Conservation (phyloP, 1,140 invertebrate species). For the Neelides sp. region DNA sequence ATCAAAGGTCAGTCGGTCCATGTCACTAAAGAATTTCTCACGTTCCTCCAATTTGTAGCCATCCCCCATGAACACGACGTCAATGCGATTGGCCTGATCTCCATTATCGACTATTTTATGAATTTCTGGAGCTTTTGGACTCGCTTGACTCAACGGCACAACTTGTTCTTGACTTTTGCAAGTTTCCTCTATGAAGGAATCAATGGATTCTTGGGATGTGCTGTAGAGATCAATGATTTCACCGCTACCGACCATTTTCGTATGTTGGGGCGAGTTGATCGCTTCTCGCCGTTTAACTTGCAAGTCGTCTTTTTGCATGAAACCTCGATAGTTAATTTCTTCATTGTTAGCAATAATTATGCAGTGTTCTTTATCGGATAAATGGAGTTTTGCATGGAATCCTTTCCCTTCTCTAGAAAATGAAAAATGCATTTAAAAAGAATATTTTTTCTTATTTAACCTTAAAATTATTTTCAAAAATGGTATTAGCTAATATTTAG, state of each 20-base stretch:
- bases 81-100: conserved; percentile 22
- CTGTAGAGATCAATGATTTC: conserved; percentile 21
- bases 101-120: conserved; percentile 22
- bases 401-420: background rate
- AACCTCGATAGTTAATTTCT: background rate
- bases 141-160: background rate
- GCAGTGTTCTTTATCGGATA: background rate
- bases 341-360: background rate
- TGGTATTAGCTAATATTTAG: no score
- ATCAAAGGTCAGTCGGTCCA: conserved; percentile 12
- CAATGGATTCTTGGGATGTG: background rate
- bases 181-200: conserved; percentile 7
- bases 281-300: conserved; percentile 5
- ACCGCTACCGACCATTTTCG: background rate
- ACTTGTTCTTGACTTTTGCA: conserved; percentile 8
- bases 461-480: no score
- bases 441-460: no score
- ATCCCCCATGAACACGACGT: conserved; percentile 30
- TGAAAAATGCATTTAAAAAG: no score
- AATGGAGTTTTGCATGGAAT: background rate
- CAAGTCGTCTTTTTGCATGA: background rate
- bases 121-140: conserved; percentile 7
- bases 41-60: conserved; percentile 16
- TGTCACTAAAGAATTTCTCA: conserved; percentile 24
- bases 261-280: background rate